phyloP scores from a whole-genome alignment of 2,888 invertebrate species.

The Harpalus rubripes region DNA sequence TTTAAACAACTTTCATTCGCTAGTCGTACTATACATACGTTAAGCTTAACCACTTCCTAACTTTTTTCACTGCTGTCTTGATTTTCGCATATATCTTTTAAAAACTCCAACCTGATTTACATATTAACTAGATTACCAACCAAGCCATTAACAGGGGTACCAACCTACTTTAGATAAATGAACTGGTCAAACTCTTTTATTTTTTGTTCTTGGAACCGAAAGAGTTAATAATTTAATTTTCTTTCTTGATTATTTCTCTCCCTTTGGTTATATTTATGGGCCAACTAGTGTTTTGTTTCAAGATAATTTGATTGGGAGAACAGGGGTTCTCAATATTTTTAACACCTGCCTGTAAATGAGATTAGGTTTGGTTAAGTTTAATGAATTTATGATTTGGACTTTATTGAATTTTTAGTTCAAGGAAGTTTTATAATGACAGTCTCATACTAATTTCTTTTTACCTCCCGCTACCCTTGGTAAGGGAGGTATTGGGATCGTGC shows the following conservation, averaged over 20 bases:
- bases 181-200: conserved; percentile 5
- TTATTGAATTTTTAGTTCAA: too few species aligned
- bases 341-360: not conserved
- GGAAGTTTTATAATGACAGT: too few species aligned
- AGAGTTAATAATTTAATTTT: conserved; percentile 40
- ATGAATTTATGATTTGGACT: too few species aligned
- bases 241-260: conserved; percentile 10
- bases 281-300: not conserved
- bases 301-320: not conserved
- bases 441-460: too few species aligned
- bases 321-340: conserved; percentile 24
- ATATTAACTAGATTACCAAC: conserved; percentile 36
- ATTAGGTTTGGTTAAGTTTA: too few species aligned
- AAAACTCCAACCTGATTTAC: conserved; percentile 9
- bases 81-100: too few species aligned
- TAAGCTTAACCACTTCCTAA: too few species aligned
- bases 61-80: too few species aligned
- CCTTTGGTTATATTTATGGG: conserved; percentile 19
- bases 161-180: conserved; percentile 18
- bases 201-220: not conserved
- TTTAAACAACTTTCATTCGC: too few species aligned
- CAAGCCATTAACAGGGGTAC: conserved; percentile 19
- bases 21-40: too few species aligned
- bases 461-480: too few species aligned
- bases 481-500: too few species aligned